Evolutionary conservation across 1,140 invertebrate genomes (phyloP).

Genomic region (Drosophila quadrilineata): DNA sequence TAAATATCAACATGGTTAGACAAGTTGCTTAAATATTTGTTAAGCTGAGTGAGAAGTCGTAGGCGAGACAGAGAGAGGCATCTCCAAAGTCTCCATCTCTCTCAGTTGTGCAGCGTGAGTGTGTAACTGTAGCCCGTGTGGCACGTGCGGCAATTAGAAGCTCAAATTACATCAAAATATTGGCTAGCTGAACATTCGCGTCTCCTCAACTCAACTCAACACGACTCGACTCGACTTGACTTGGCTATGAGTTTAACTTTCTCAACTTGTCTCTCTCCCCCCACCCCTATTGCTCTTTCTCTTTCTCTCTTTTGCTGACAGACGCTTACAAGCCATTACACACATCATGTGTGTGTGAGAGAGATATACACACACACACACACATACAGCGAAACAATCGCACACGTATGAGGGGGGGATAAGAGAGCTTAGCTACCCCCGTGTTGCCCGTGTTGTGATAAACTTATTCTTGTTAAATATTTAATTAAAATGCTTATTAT

Average conservation of each 20-base stretch:
- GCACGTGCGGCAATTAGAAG: slow-evolving; percentile 75
- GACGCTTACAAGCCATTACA: slow-evolving; percentile 77
- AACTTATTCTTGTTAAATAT: slow-evolving; percentile 81
- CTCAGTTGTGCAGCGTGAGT: neutral
- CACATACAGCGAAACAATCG: neutral
- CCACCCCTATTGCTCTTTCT: too few species aligned
- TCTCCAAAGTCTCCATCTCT: neutral
- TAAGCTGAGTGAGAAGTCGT: slow-evolving; percentile 6
- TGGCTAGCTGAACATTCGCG: too few species aligned
- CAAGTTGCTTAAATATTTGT: slow-evolving; percentile 71
- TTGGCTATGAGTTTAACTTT: slow-evolving; percentile 32
- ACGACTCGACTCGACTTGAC: slow-evolving; percentile 11
- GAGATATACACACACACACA: neutral
- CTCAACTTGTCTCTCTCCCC: slow-evolving; percentile 39
- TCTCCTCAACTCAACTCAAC: neutral
- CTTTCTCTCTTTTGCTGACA: slow-evolving; percentile 50
- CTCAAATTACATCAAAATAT: slow-evolving; percentile 80
- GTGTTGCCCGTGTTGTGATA: slow-evolving; percentile 71
- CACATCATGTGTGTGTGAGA: slow-evolving; percentile 1
- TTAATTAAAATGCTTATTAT: slow-evolving; percentile 81
- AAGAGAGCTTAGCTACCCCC: slow-evolving; percentile 14
- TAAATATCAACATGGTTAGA: slow-evolving; percentile 42
- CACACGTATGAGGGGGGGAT: neutral
- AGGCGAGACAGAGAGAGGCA: too few species aligned
- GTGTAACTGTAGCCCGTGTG: slow-evolving; percentile 52